A percentile compares a stretch with the other conserved stretches of the same genome.
phyloP scores from a whole-genome alignment of 2,113 vertebrate species.

The Chaetops frenatus region DNA sequence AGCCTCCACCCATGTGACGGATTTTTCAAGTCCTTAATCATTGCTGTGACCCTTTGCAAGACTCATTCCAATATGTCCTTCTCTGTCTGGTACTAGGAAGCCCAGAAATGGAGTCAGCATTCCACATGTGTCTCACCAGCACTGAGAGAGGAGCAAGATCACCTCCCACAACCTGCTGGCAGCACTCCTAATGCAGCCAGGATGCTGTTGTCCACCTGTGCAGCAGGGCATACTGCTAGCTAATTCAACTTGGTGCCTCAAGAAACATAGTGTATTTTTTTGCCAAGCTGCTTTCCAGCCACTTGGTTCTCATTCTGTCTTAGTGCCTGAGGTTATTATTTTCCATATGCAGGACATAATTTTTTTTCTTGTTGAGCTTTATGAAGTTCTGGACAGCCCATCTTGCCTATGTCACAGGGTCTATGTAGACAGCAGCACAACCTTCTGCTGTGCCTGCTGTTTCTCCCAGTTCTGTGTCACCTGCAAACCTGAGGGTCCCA shows the following conservation, averaged over 20 bases:
- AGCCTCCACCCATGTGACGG: not conserved
- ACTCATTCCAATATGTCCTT: not conserved
- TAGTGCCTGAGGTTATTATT: not conserved
- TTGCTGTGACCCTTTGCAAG: not conserved
- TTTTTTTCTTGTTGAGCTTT: not conserved
- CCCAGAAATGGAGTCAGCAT: not conserved
- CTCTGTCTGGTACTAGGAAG: not conserved
- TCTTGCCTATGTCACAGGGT: not conserved
- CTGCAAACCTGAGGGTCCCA: not conserved
- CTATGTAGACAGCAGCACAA: not conserved
- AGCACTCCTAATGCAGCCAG: not conserved
- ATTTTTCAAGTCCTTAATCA: not conserved
- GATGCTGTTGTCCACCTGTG: not conserved
- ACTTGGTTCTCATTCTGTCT: not conserved
- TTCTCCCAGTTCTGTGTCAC: not conserved
- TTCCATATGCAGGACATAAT: not conserved
- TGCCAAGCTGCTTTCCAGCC: not conserved
- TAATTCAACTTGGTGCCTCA: not conserved
- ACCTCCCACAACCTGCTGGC: not conserved
- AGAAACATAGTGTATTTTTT: not conserved
- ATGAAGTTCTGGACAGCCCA: not conserved
- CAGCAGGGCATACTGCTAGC: not conserved
- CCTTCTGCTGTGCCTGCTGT: not conserved
- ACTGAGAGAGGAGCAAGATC: not conserved
- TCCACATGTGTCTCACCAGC: not conserved